Evolutionary conservation across 2,888 invertebrate genomes (phyloP).

Genomic region (Phrixothrix hirtus): DNA sequence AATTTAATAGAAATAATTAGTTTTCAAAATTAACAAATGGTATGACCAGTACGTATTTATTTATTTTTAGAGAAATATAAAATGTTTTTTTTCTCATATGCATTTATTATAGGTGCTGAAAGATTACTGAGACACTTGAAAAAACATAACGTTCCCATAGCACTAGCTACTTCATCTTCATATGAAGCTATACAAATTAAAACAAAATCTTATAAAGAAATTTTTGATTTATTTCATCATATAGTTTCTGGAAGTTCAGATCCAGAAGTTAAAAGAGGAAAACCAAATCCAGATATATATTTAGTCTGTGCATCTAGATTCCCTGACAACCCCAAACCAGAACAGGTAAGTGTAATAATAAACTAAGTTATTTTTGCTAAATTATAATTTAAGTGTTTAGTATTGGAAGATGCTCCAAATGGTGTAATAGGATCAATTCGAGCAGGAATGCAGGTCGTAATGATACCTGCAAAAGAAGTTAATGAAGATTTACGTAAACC

Average conservation of each 20-base stretch:
- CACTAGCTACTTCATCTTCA: constrained; percentile 71
- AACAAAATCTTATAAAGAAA: constrained; percentile 57
- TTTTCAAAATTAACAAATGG: too few relatives aligned
- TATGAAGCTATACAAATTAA: constrained; percentile 61
- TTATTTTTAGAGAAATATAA: too few relatives aligned
- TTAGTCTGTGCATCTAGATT: constrained; percentile 66
- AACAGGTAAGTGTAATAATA: constrained; percentile 38
- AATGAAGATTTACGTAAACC: constrained; percentile 50
- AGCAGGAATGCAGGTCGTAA: constrained; percentile 67
- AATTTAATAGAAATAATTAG: too few relatives aligned
- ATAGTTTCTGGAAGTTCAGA: constrained; percentile 67
- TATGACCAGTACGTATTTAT: too few relatives aligned
- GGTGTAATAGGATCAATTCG: constrained; percentile 64
- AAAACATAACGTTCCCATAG: constrained; percentile 65
- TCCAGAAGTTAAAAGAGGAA: constrained; percentile 69
- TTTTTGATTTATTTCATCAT: constrained; percentile 62
- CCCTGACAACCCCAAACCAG: constrained; percentile 57
- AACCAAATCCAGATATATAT: constrained; percentile 74
- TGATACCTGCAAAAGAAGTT: constrained; percentile 59
- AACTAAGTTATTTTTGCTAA: neutral
- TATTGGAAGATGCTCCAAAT: constrained; percentile 70
- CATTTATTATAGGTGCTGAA: constrained; percentile 58
- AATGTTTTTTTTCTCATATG: too few relatives aligned
- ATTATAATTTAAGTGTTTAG: constrained; percentile 57
- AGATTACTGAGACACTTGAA: constrained; percentile 65